Evolutionary conservation across 2,888 invertebrate species (phyloP).

Genomic region (Strigamia maritima): DNA sequence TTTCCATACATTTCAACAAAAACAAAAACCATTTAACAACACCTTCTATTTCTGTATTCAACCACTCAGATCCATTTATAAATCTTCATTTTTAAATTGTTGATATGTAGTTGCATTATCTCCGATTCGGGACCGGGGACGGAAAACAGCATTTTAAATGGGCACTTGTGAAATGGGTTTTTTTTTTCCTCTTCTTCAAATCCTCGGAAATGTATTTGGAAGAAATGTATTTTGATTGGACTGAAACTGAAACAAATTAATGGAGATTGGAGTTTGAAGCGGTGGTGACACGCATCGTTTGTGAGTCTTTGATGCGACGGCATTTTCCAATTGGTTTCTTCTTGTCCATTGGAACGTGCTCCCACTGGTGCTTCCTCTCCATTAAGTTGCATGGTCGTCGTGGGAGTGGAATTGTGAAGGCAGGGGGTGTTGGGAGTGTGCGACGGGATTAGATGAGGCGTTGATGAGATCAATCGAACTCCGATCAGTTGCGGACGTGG

Average conservation of each 20-base stretch:
- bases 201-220: not conserved
- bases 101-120: no score
- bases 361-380: constrained; percentile 11
- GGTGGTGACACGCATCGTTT: constrained; percentile 4
- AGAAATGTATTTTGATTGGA: not conserved
- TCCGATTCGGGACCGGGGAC: no score
- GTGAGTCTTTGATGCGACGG: constrained; percentile 11
- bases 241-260: constrained; percentile 13
- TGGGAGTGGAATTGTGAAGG: not conserved
- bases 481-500: constrained; percentile 29
- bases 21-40: no score
- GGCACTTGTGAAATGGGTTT: no score
- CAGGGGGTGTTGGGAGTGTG: not conserved
- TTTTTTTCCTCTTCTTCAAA: not conserved
- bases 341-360: constrained; percentile 29
- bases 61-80: no score
- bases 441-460: constrained; percentile 7
- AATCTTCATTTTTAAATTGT: no score
- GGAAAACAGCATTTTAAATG: no score
- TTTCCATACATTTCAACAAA: no score
- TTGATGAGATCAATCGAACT: constrained; percentile 22
- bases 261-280: constrained; percentile 11
- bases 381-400: not conserved
- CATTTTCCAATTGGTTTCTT: constrained; percentile 29
- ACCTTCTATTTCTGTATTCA: no score